phyloP scores from a whole-genome alignment of 1,140 invertebrate genomes.

The Ditylenchus dipsaci region DNA sequence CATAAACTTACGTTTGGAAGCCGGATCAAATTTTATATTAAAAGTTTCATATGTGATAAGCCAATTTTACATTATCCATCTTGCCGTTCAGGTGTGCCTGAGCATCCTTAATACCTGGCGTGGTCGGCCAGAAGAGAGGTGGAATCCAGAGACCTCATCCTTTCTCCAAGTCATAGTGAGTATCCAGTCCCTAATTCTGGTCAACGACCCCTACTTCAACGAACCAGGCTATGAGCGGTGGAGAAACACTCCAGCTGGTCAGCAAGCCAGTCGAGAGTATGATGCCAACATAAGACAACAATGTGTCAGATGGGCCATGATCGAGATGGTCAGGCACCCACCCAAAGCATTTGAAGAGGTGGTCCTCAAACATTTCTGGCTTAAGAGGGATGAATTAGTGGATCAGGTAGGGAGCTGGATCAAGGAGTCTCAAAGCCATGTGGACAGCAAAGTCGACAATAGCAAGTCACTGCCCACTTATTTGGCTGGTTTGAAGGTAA shows the following conservation, averaged over 20 bases:
- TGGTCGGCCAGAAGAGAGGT: conserved; percentile 86
- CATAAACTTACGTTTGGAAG: no score
- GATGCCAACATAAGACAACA: conserved; percentile 92
- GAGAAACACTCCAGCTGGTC: conserved; percentile 50
- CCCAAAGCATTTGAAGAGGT: conserved; percentile 65
- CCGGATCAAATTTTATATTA: no score
- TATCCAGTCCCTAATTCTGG: conserved; percentile 88
- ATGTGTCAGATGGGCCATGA: conserved; percentile 89
- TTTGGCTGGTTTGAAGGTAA: conserved; percentile 23
- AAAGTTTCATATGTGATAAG: no score
- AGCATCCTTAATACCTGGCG: conserved; percentile 94
- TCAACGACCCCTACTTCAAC: conserved; percentile 93
- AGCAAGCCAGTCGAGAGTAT: conserved; percentile 70
- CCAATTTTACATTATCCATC: no score
- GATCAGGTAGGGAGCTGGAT: conserved; percentile 79
- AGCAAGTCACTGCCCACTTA: conserved; percentile 17
- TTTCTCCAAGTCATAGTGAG: conserved; percentile 90
- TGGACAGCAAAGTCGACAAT: not conserved
- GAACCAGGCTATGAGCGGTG: conserved; percentile 81
- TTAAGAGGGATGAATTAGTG: conserved; percentile 83
- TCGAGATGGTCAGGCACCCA: conserved; percentile 64
- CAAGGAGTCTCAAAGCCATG: conserved; percentile 14
- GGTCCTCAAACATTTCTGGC: conserved; percentile 86
- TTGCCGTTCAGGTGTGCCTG: conserved; percentile 70
- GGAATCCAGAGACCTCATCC: conserved; percentile 86